Conservation (phyloP, 2,888 invertebrate species). For the Boloria euphrosyne region DNA sequence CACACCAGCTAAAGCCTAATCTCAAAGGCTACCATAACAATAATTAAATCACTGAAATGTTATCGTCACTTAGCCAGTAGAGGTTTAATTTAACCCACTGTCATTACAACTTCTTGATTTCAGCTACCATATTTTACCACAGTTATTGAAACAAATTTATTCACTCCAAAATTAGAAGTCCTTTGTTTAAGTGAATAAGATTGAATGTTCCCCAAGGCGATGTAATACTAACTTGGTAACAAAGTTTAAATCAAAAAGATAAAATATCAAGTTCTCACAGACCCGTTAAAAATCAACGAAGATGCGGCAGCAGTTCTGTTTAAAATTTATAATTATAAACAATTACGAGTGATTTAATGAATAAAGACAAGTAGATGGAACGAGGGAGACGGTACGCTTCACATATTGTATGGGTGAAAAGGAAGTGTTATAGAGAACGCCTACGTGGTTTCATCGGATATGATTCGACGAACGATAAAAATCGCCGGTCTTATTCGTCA, state of each 20-base stretch:
- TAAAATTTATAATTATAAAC: slow-evolving; percentile 78
- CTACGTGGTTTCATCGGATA: slow-evolving; percentile 72
- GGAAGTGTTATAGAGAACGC: slow-evolving; percentile 69
- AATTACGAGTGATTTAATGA: slow-evolving; percentile 76
- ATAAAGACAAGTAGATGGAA: slow-evolving; percentile 61
- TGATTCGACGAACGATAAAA: slow-evolving; percentile 80
- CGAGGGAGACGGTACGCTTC: slow-evolving; percentile 57
- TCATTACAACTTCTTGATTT: slow-evolving; percentile 64
- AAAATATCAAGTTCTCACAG: slow-evolving; percentile 72
- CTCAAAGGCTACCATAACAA: slow-evolving; percentile 64
- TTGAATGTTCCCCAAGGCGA: slow-evolving; percentile 17
- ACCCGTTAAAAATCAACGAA: slow-evolving; percentile 68
- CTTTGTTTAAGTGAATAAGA: slow-evolving; percentile 25
- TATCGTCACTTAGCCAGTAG: slow-evolving; percentile 73
- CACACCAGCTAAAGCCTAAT: slow-evolving; percentile 61
- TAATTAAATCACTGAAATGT: slow-evolving; percentile 72
- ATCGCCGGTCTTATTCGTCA: slow-evolving; percentile 81
- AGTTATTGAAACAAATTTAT: slow-evolving; percentile 46
- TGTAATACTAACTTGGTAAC: slow-evolving; percentile 16
- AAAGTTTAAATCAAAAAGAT: slow-evolving; percentile 52
- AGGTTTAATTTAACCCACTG: slow-evolving; percentile 71
- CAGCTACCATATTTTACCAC: slow-evolving; percentile 60
- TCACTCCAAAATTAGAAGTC: neutral
- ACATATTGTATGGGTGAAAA: slow-evolving; percentile 53
- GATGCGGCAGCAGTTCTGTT: slow-evolving; percentile 61